Conservation (phyloP, 2,888 invertebrate species). For the Zaprionus lineosus region DNA sequence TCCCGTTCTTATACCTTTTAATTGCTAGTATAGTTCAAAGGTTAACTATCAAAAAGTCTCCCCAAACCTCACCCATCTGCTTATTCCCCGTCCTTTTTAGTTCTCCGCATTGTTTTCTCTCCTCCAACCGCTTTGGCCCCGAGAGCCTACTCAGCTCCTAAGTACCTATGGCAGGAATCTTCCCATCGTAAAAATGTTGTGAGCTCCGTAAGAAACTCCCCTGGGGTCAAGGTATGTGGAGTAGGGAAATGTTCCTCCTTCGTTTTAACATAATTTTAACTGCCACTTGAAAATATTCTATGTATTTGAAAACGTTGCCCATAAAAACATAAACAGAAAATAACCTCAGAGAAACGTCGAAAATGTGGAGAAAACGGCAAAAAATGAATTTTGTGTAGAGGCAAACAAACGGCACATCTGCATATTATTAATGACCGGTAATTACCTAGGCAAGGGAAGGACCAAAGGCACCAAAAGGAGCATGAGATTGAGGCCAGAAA, state of each 20-base stretch:
- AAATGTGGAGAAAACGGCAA: slow-evolving; percentile 38
- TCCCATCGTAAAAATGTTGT: slow-evolving; percentile 52
- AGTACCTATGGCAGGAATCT: slow-evolving; percentile 40
- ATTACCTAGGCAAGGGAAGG: slow-evolving; percentile 53
- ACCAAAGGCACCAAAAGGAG: background rate
- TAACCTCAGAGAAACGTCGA: slow-evolving; percentile 34
- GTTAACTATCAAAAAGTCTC: no score
- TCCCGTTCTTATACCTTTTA: no score
- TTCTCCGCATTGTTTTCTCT: background rate
- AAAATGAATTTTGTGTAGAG: slow-evolving; percentile 48
- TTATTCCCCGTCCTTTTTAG: background rate
- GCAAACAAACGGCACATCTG: slow-evolving; percentile 55
- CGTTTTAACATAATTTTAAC: slow-evolving; percentile 56
- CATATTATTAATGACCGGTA: slow-evolving; percentile 77
- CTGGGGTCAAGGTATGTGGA: slow-evolving; percentile 50
- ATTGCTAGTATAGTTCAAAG: no score
- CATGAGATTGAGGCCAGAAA: background rate
- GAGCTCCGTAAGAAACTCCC: slow-evolving; percentile 50
- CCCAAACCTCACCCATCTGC: background rate
- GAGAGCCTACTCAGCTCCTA: slow-evolving; percentile 56
- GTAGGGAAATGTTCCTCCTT: slow-evolving; percentile 41
- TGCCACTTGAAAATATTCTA: slow-evolving; percentile 63
- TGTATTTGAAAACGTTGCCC: slow-evolving; percentile 56
- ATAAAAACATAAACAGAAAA: slow-evolving; percentile 71
- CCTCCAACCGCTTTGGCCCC: slow-evolving; percentile 9